These are phyloP conservation scores for Platyscapa corneri DNA, from an alignment of 1,140 invertebrate species.

Conservation along the genomic window DNA sequence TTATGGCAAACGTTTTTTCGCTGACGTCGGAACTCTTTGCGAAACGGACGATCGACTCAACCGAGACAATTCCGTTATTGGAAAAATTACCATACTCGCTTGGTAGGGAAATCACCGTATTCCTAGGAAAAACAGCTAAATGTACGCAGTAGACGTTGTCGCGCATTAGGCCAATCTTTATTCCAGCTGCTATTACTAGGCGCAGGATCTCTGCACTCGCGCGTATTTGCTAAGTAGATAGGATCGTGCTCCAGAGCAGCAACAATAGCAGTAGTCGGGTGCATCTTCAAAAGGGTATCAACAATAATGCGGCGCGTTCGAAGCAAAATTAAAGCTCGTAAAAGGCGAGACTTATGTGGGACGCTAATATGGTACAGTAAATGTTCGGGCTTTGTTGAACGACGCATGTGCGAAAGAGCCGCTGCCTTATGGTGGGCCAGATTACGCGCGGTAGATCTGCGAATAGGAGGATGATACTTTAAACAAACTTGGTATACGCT, in stretches of 20 bases:
- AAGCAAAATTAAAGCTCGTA: not conserved
- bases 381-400: not conserved
- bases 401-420: not conserved
- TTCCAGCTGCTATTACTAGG: not conserved
- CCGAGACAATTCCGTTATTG: not conserved
- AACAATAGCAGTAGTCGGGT: not conserved
- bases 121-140: not conserved
- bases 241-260: not conserved
- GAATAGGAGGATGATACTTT: constrained; percentile 49
- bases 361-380: not conserved
- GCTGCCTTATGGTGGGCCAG: constrained; percentile 30
- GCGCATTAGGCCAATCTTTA: not conserved
- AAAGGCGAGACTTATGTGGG: not conserved
- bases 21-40: not conserved
- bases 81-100: constrained; percentile 14
- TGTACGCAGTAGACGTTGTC: not conserved
- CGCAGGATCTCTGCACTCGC: not conserved
- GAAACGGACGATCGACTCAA: not conserved
- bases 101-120: not conserved
- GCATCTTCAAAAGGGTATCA: not conserved
- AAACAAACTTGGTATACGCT: constrained; percentile 53
- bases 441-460: constrained; percentile 30
- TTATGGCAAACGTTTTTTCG: not conserved
- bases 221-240: not conserved
- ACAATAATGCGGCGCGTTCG: not conserved